Evolutionary conservation across 1,140 invertebrate species (phyloP), one percentile per base, ranked within the genome.

Genomic region (Orius laevigatus): DNA sequence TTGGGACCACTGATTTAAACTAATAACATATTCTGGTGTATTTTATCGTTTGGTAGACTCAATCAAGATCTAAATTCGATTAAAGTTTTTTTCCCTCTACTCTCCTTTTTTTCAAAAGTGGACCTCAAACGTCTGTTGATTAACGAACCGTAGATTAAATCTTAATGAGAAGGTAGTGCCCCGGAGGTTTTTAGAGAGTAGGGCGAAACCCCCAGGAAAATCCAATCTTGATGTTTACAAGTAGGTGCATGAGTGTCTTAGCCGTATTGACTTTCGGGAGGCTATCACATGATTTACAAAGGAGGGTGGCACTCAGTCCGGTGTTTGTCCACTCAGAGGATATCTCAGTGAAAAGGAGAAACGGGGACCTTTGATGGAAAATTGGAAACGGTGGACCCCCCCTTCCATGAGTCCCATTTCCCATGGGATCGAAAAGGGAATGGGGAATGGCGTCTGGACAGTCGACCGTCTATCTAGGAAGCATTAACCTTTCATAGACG

Each of bases 251-350:
- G 43, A 33, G 43, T 45, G 43, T 45, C 43, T 45, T 45, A 45
- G 20, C 4, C 32, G 43, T 45, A 45, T 45, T 45, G 43, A 45
- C 43, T 32, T 18, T 15, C n/a, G 11, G n/a, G 15, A 32, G 43
- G 43, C 43, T 45, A 45, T 45, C 43, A 45, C 43, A 45, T 45
- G 43, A 45, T 45, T 45, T 45, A 45, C 43, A 45, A 45, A 45
- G 43, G 32, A 31, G 43, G 18, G 12, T 14, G 40, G 14, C 40
- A 19, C 25, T 25, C 32, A 12, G 12, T 42, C 18, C 18, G 11
- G 18, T 45, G 43, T 45, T 45, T 45, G 43, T 31, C 43, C 43
- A 45, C 43, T 45, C 12, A 19, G 40, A 19, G 14, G 40, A 42
- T 14, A 42, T 14, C 11, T 14, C 12, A 3, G 18, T 14, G 18